Conservation (phyloP, 2,113 vertebrate species). For the Trematocara variabile region DNA sequence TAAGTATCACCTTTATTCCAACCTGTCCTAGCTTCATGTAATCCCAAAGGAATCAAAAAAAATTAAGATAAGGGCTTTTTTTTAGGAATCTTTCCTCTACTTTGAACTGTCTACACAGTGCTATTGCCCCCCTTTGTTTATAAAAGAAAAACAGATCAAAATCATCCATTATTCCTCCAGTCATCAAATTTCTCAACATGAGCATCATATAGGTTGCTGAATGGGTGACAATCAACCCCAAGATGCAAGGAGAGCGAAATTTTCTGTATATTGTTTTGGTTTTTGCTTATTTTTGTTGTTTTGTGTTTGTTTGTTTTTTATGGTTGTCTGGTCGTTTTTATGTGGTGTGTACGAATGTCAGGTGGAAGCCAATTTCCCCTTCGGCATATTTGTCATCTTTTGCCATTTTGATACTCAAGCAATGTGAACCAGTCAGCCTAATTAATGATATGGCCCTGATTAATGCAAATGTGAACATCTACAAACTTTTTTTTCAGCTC, state of each 20-base stretch:
- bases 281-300: neutral
- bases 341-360: neutral
- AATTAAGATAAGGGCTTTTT: neutral
- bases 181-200: neutral
- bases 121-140: neutral
- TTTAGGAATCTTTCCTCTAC: neutral
- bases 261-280: neutral
- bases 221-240: neutral
- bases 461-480: neutral
- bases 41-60: neutral
- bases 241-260: accelerated
- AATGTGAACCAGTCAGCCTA: neutral
- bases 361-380: neutral
- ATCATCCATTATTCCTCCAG: neutral
- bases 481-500: neutral
- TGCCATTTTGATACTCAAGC: neutral
- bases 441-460: neutral
- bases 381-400: neutral
- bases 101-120: neutral
- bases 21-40: neutral
- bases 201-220: neutral
- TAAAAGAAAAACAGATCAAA: neutral
- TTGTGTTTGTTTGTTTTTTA: neutral
- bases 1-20: neutral
- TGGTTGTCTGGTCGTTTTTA: neutral